Conservation (phyloP, 1,140 invertebrate genomes). For the Papilio xuthus region DNA sequence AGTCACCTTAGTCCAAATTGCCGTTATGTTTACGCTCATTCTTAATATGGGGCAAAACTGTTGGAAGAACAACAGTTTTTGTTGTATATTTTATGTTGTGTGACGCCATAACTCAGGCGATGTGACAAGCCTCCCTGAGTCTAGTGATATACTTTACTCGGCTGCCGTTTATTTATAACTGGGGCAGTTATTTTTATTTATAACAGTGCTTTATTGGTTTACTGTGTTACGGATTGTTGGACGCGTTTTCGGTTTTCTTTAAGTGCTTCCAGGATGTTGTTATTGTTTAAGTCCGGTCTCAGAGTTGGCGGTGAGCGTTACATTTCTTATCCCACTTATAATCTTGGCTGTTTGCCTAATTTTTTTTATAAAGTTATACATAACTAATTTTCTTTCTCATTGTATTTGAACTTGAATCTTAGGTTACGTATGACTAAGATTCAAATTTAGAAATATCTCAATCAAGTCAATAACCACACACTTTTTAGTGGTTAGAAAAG, state of each 20-base stretch:
- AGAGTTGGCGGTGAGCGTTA: conserved; percentile 28
- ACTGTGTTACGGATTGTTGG: conserved; percentile 72
- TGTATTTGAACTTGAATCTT: too few relatives aligned
- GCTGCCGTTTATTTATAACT: conserved; percentile 69
- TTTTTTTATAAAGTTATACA: neutral
- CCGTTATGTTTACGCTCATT: conserved; percentile 77
- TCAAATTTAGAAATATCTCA: neutral
- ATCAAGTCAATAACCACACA: too few relatives aligned
- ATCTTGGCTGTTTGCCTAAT: conserved; percentile 37
- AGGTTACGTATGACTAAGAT: neutral
- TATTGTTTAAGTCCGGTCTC: conserved; percentile 41
- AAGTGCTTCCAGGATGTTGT: conserved; percentile 52
- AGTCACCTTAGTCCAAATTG: conserved; percentile 63
- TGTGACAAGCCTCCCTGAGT: conserved; percentile 69
- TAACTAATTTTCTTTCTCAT: neutral
- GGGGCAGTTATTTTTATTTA: conserved; percentile 78
- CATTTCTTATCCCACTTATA: neutral
- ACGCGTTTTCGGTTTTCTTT: conserved; percentile 58
- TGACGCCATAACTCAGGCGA: conserved; percentile 74
- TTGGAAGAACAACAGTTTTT: conserved; percentile 79
- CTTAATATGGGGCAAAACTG: conserved; percentile 80
- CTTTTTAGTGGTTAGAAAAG: too few relatives aligned
- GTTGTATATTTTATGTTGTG: conserved; percentile 80
- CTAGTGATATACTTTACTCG: conserved; percentile 65
- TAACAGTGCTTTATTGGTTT: conserved; percentile 76